Percentiles rank a stretch among this genome's conserved stretches.
phyloP scores from a whole-genome alignment of 1,140 invertebrate genomes.

The Leptopilina clavipes region DNA sequence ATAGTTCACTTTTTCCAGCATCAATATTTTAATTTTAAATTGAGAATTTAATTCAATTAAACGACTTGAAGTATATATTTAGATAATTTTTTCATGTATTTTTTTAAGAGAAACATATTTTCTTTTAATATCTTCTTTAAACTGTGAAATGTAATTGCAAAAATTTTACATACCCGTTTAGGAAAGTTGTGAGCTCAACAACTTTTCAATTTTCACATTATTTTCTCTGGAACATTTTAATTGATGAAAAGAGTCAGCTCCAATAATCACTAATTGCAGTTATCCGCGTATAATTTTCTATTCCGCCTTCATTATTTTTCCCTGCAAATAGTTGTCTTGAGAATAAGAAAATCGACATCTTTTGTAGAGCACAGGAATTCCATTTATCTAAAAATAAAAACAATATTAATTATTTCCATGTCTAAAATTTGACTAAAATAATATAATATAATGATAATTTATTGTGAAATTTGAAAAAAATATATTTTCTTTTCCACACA shows the following conservation, averaged over 20 bases:
- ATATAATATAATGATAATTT: too few species aligned
- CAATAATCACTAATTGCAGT: constrained; percentile 4
- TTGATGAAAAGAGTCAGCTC: constrained; percentile 1
- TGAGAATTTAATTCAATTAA: neutral
- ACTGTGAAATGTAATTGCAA: neutral
- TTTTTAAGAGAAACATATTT: too few species aligned
- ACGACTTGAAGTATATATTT: too few species aligned
- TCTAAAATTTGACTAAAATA: too few species aligned
- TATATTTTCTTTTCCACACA: too few species aligned
- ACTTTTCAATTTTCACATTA: constrained; percentile 10
- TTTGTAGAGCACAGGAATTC: neutral
- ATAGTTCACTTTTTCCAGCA: too few species aligned
- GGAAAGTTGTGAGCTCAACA: neutral
- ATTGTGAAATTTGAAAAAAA: too few species aligned
- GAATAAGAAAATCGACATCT: neutral
- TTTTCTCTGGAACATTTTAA: constrained; percentile 6
- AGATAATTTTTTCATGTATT: too few species aligned
- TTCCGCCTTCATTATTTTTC: constrained; percentile 11
- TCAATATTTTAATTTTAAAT: neutral
- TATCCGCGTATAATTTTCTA: neutral
- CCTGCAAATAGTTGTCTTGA: neutral
- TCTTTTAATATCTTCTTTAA: neutral
- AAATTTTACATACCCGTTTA: neutral
- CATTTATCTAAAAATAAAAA: neutral
- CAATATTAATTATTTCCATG: neutral